These are phyloP conservation scores for Platysternon megacephalum DNA, from an alignment of 2,113 vertebrate species.

Conservation along the genomic window DNA sequence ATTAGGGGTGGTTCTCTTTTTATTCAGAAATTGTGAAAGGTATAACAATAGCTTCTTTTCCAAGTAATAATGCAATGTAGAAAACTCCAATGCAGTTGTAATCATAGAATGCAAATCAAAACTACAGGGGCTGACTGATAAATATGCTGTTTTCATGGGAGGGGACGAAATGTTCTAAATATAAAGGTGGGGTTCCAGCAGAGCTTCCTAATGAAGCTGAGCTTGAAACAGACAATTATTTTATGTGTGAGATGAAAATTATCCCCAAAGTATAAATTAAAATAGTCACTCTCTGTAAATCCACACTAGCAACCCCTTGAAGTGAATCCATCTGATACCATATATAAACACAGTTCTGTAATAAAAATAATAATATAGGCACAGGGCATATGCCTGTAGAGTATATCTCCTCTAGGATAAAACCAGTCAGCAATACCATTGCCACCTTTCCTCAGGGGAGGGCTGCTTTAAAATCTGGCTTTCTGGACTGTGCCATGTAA, in stretches of 20 bases:
- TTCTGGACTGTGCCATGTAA: not conserved
- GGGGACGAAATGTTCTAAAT: not conserved
- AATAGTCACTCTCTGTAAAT: not conserved
- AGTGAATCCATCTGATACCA: not conserved
- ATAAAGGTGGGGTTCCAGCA: conserved; percentile 29
- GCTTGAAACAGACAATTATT: conserved; percentile 37
- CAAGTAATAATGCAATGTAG: conserved; percentile 18
- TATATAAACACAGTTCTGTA: not conserved
- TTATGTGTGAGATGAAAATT: conserved; percentile 11
- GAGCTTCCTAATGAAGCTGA: conserved; percentile 39
- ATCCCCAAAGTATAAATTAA: conserved; percentile 31
- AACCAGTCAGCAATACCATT: not conserved
- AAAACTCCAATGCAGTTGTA: conserved; percentile 38
- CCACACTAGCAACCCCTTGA: not conserved
- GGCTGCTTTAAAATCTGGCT: not conserved
- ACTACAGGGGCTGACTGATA: conserved; percentile 1
- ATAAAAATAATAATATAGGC: not conserved
- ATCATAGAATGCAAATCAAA: conserved; percentile 64
- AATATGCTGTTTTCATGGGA: conserved; percentile 43
- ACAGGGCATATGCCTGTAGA: not conserved
- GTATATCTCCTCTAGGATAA: conserved; percentile 15
- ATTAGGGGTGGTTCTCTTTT: not conserved
- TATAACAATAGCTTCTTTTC: conserved; percentile 22
- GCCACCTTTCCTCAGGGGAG: not conserved
- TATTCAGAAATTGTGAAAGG: not conserved